phyloP scores from a whole-genome alignment of 2,888 invertebrate genomes.

The Diachrysia chrysitis region DNA sequence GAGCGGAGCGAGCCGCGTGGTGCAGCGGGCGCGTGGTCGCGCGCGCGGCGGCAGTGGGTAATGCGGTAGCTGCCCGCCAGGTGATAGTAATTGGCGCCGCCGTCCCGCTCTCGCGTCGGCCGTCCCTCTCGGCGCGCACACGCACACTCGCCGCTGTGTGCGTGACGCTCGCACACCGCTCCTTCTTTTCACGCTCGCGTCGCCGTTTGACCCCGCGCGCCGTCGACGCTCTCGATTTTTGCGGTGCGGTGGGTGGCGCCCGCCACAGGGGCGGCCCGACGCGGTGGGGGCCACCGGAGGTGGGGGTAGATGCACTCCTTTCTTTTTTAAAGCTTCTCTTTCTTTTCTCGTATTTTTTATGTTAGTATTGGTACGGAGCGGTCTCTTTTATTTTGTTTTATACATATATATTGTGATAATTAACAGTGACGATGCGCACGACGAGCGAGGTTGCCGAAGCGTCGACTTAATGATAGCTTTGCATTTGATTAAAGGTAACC shows the following conservation, averaged over 20 bases:
- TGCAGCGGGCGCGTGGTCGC: slow-evolving; percentile 90
- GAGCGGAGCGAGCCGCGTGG: slow-evolving; percentile 82
- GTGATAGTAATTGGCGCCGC: slow-evolving; percentile 90
- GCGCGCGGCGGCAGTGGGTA: slow-evolving; percentile 90
- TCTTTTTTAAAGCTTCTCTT: slow-evolving; percentile 89
- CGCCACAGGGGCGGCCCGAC: slow-evolving; percentile 86
- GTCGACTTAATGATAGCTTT: slow-evolving; percentile 86
- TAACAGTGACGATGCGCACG: slow-evolving; percentile 87
- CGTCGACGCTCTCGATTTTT: slow-evolving; percentile 90
- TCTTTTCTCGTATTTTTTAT: slow-evolving; percentile 89
- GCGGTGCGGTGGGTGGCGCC: slow-evolving; percentile 91
- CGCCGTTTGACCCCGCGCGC: slow-evolving; percentile 89
- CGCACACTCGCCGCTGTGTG: slow-evolving; percentile 80
- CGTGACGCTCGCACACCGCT: slow-evolving; percentile 83
- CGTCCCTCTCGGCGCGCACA: slow-evolving; percentile 88
- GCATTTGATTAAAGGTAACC: slow-evolving; percentile 87
- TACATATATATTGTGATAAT: slow-evolving; percentile 87
- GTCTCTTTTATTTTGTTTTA: slow-evolving; percentile 87
- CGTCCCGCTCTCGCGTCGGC: slow-evolving; percentile 86
- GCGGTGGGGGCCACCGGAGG: slow-evolving; percentile 82
- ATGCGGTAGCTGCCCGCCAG: slow-evolving; percentile 91
- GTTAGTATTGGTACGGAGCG: slow-evolving; percentile 86
- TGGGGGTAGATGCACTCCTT: slow-evolving; percentile 88
- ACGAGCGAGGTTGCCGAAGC: slow-evolving; percentile 82
- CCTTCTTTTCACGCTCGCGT: slow-evolving; percentile 89